Evolutionary conservation across 2,888 invertebrate species (phyloP).

Genomic region (Agrenia bidenticulata): DNA sequence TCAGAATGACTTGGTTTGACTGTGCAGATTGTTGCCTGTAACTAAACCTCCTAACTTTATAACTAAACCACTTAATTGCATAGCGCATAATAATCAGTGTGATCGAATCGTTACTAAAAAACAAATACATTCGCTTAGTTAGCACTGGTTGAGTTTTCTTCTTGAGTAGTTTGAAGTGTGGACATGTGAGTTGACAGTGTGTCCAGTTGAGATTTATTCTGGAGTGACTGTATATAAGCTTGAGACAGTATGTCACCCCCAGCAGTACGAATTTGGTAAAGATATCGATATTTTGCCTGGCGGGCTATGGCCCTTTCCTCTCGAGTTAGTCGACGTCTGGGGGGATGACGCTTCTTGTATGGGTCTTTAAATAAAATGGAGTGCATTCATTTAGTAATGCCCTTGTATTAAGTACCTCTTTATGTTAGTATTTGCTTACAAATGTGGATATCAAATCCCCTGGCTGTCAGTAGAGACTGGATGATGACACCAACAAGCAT

Average conservation of each 20-base stretch:
- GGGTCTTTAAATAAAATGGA: constrained; percentile 7
- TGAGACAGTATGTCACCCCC: constrained; percentile 89
- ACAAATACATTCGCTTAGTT: no score
- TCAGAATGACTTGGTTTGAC: no score
- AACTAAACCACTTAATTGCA: no score
- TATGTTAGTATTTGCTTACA: constrained; percentile 59
- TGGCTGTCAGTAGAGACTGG: constrained; percentile 70
- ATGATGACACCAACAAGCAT: constrained; percentile 68
- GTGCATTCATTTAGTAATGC: no score
- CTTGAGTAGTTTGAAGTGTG: constrained; percentile 38
- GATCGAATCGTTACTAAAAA: no score
- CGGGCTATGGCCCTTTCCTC: constrained; percentile 78
- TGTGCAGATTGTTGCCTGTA: no score
- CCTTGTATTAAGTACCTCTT: not conserved
- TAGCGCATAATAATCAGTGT: no score
- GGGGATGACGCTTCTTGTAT: constrained; percentile 55
- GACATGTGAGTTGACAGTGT: constrained; percentile 52
- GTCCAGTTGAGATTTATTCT: constrained; percentile 45
- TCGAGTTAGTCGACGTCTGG: constrained; percentile 64
- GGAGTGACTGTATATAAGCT: constrained; percentile 57
- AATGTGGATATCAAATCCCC: constrained; percentile 66
- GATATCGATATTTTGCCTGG: constrained; percentile 75
- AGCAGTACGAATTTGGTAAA: constrained; percentile 84
- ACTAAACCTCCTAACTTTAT: no score
- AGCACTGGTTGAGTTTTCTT: no score